Evolutionary conservation across 1,140 invertebrate species (phyloP).

Genomic region (Asbolus verrucosus): DNA sequence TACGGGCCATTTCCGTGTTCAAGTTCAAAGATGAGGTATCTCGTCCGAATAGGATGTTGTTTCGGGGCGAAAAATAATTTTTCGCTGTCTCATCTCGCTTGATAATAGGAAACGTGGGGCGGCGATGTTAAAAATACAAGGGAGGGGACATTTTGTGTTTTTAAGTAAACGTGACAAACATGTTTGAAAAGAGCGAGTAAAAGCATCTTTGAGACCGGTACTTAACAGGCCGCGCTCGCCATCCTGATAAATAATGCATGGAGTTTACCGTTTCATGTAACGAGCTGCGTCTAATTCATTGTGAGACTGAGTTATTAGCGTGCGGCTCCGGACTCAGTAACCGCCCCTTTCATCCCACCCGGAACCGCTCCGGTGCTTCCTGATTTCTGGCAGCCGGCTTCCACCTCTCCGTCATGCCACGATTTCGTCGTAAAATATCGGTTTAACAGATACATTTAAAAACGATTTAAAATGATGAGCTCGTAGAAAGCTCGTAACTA

Average conservation of each 20-base stretch:
- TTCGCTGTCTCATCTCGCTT: no score
- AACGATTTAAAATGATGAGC: not conserved
- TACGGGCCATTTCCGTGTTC: no score
- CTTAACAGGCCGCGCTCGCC: constrained; percentile 28
- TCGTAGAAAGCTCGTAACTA: not conserved
- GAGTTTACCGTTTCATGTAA: constrained; percentile 44
- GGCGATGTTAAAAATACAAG: not conserved
- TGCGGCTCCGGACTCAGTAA: constrained; percentile 21
- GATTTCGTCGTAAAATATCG: not conserved
- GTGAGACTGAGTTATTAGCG: constrained; percentile 42
- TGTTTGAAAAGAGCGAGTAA: constrained; percentile 20
- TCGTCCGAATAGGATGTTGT: no score
- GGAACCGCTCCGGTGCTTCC: constrained; percentile 22
- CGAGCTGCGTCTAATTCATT: constrained; percentile 43
- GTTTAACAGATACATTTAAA: not conserved
- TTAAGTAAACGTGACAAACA: constrained; percentile 18
- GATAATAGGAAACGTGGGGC: not conserved
- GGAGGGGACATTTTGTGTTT: constrained; percentile 8
- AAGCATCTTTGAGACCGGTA: constrained; percentile 37
- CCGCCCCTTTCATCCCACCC: constrained; percentile 8
- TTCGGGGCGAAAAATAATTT: no score
- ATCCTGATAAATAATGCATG: constrained; percentile 43
- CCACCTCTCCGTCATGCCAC: not conserved
- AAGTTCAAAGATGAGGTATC: no score
- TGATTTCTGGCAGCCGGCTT: constrained; percentile 7